Percentiles rank a stretch among this genome's conserved stretches.
These are phyloP conservation scores for Sialia sialis DNA, from an alignment of 2,113 vertebrate species.

Conservation along the genomic window DNA sequence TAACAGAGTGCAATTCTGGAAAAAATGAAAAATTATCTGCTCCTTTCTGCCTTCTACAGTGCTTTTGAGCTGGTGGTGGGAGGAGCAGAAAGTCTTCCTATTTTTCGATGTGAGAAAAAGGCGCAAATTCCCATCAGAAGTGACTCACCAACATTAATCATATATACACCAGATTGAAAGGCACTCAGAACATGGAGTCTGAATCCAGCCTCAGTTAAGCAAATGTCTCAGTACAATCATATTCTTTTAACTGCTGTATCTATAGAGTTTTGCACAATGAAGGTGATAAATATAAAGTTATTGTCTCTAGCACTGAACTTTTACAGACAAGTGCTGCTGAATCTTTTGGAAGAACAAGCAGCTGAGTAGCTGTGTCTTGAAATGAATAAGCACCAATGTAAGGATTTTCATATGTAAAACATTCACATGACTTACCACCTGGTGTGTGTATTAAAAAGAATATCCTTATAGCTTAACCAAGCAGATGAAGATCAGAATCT, in stretches of 20 bases:
- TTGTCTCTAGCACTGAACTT: not conserved
- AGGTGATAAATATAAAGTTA: not conserved
- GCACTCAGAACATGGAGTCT: not conserved
- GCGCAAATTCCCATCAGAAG: conserved; percentile 28
- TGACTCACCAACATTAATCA: conserved; percentile 59
- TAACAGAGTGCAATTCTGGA: not conserved
- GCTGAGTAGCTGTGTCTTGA: not conserved
- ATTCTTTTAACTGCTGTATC: conserved; percentile 3
- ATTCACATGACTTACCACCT: not conserved
- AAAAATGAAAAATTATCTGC: not conserved
- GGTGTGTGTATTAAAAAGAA: not conserved
- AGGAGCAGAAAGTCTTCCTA: conserved; percentile 28
- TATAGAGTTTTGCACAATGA: not conserved
- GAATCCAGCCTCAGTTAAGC: not conserved
- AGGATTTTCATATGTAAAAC: not conserved
- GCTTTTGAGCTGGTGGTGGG: conserved; percentile 16
- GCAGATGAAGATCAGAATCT: not conserved
- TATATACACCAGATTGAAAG: conserved; percentile 46
- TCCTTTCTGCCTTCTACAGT: not conserved
- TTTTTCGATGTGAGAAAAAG: not conserved
- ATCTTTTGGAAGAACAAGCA: not conserved
- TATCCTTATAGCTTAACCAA: not conserved
- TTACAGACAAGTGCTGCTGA: not conserved
- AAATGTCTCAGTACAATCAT: not conserved
- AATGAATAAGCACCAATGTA: not conserved